Conservation (phyloP, 2,888 invertebrate genomes). For the Dryobota labecula region DNA sequence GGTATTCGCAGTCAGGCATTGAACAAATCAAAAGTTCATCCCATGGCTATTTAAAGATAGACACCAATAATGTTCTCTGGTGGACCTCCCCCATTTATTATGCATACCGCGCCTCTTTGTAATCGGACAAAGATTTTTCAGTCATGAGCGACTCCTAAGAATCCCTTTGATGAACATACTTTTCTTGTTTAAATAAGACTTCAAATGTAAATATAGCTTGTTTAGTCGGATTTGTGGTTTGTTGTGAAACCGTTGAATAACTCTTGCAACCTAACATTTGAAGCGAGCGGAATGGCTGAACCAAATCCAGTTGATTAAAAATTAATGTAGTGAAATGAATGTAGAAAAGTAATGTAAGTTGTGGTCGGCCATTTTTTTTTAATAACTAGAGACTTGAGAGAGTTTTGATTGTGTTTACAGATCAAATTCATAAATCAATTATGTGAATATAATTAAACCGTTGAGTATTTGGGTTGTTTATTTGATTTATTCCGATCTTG, state of each 20-base stretch:
- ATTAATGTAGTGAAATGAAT: constrained; percentile 43
- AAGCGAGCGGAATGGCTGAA: constrained; percentile 17
- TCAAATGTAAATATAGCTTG: constrained; percentile 66
- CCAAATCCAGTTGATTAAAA: constrained; percentile 55
- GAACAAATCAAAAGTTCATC: constrained; percentile 23
- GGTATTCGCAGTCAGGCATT: background rate
- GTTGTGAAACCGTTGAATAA: constrained; percentile 36
- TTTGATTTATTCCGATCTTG: background rate
- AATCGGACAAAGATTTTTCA: constrained; percentile 71
- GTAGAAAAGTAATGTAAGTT: constrained; percentile 26
- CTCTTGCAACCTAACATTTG: constrained; percentile 31
- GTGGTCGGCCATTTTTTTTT: constrained; percentile 26
- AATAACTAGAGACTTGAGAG: background rate
- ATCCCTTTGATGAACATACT: constrained; percentile 73
- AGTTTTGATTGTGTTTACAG: constrained; percentile 30
- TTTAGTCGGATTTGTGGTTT: constrained; percentile 53
- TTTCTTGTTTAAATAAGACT: constrained; percentile 67
- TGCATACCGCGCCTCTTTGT: constrained; percentile 67
- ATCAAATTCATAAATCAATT: constrained; percentile 23
- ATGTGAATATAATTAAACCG: constrained; percentile 15
- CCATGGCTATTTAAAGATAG: constrained; percentile 50
- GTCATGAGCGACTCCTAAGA: constrained; percentile 67
- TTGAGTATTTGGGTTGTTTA: constrained; percentile 16
- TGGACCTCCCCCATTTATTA: constrained; percentile 64
- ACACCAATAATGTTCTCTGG: constrained; percentile 42